Conservation (phyloP, 2,888 invertebrate genomes). For the Diplolepis rosae region DNA sequence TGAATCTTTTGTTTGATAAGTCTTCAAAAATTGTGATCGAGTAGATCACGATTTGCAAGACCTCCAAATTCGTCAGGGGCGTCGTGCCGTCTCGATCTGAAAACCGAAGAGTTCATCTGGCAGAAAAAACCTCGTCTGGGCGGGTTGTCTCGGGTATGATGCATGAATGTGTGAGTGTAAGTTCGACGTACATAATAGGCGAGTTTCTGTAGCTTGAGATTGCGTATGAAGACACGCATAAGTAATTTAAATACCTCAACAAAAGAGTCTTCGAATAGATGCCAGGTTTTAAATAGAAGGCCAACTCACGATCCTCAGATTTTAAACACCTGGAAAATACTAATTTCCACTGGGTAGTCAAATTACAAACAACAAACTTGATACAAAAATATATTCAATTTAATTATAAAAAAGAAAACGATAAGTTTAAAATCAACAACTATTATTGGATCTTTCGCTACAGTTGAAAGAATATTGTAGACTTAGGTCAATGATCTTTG, state of each 20-base stretch:
- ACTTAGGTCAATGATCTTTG: slow-evolving; percentile 10
- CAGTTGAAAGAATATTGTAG: neutral
- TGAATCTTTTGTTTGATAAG: too few species aligned
- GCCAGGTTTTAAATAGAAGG: slow-evolving; percentile 23
- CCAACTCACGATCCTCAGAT: too few species aligned
- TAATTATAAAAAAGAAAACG: too few species aligned
- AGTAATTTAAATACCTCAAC: neutral
- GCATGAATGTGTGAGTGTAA: slow-evolving; percentile 4
- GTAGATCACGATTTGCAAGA: slow-evolving; percentile 2
- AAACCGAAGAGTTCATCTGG: slow-evolving; percentile 52
- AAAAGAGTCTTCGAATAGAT: neutral
- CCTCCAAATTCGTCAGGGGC: slow-evolving; percentile 47
- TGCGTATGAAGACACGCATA: slow-evolving; percentile 1
- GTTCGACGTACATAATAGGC: slow-evolving; percentile 4
- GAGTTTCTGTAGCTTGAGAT: neutral
- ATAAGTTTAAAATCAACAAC: too few species aligned
- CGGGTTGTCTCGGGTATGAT: slow-evolving; percentile 45
- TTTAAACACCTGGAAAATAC: too few species aligned
- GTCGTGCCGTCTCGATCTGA: slow-evolving; percentile 59
- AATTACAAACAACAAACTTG: too few species aligned
- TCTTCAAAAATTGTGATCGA: slow-evolving; percentile 29
- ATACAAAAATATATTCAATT: too few species aligned
- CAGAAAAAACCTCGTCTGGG: slow-evolving; percentile 44
- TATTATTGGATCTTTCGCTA: neutral
- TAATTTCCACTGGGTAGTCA: too few species aligned